Conservation (phyloP, 2,797 vertebrate species). For the Acanthurus leucopareius region DNA sequence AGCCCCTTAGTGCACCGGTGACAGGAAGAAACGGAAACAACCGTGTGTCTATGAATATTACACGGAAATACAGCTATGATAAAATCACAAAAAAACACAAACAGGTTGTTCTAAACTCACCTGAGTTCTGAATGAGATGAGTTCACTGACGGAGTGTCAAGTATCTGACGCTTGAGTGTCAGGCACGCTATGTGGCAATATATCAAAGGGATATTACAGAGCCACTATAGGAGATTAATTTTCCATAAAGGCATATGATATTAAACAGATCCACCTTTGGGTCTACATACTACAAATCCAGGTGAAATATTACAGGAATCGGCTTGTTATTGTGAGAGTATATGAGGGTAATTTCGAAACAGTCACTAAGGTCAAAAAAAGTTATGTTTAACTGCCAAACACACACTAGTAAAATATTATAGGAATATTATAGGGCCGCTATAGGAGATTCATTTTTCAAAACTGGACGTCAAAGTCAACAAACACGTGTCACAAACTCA, state of each 20-base stretch:
- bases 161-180: no score
- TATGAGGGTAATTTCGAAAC: not conserved
- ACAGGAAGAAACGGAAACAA: not conserved
- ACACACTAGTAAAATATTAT: not conserved
- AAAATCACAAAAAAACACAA: not conserved
- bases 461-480: not conserved
- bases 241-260: no score
- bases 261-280: no score
- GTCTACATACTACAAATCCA: not conserved
- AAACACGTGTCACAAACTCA: not conserved
- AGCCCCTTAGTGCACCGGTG: conserved; percentile 11
- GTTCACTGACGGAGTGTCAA: no score
- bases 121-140: no score
- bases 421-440: not conserved
- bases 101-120: not conserved
- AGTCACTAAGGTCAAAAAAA: not conserved
- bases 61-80: not conserved
- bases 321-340: not conserved
- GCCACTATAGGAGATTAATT: not conserved
- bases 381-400: not conserved
- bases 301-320: not conserved
- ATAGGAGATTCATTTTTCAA: not conserved
- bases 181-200: not conserved
- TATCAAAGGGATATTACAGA: not conserved
- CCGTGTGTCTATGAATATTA: not conserved